Evolutionary conservation across 2,888 invertebrate genomes (phyloP).

Genomic region (Sesamia inferens): DNA sequence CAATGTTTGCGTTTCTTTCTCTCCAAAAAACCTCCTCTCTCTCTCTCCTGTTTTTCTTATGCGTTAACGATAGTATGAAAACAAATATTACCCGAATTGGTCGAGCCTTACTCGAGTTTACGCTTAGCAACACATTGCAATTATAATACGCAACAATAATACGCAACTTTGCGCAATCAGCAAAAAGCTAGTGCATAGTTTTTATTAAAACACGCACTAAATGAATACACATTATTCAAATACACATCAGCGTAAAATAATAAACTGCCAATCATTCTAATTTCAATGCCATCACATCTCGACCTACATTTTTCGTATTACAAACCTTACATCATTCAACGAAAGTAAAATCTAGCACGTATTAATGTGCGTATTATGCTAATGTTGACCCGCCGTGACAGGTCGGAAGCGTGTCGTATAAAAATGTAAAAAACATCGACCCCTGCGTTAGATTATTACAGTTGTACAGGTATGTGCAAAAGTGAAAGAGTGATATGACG

Average conservation of each 20-base stretch:
- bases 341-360: conserved; percentile 66
- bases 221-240: background rate
- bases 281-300: conserved; percentile 41
- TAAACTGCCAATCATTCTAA: conserved; percentile 33
- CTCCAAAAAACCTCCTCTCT: too few species aligned
- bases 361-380: conserved; percentile 76
- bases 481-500: conserved; percentile 6
- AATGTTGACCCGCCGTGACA: conserved; percentile 66
- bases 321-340: conserved; percentile 42
- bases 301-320: conserved; percentile 45
- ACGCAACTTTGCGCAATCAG: background rate
- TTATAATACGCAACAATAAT: too few species aligned
- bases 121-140: too few species aligned
- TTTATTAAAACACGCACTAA: background rate
- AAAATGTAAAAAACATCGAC: conserved; percentile 44
- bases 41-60: too few species aligned
- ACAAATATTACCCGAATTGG: too few species aligned
- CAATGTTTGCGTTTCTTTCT: too few species aligned
- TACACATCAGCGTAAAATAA: conserved; percentile 25
- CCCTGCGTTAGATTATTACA: conserved; percentile 28
- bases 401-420: conserved; percentile 53
- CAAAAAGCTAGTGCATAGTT: background rate
- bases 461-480: conserved; percentile 15
- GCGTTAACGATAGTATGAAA: too few species aligned
- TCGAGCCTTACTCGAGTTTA: too few species aligned